Evolutionary conservation across 2,113 vertebrate genomes (phyloP).

Genomic region (Oophaga pumilio): DNA sequence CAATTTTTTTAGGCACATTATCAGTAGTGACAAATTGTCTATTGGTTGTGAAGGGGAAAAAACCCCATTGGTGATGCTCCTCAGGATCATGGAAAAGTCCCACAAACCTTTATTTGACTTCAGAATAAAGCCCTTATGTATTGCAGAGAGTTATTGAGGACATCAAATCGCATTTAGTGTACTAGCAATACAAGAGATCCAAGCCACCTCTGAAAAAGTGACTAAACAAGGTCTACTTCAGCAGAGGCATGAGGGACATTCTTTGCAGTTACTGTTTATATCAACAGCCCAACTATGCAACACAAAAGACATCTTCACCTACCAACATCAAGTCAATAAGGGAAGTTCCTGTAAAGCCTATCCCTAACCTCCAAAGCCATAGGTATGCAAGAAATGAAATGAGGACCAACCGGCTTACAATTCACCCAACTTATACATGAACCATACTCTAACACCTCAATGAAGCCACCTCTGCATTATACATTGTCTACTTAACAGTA

Average conservation of each 20-base stretch:
- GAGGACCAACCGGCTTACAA: constrained; percentile 60
- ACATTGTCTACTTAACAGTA: not conserved
- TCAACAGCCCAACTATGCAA: not conserved
- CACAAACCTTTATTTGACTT: too few species aligned
- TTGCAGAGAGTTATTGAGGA: not conserved
- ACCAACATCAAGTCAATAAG: not conserved
- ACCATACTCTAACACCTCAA: not conserved
- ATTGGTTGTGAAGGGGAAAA: too few species aligned
- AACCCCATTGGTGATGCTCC: too few species aligned
- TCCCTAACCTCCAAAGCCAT: constrained; percentile 49
- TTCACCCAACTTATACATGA: not conserved
- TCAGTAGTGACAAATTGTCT: too few species aligned
- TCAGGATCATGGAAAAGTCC: too few species aligned
- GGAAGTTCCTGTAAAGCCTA: constrained; percentile 15
- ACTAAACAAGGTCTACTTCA: not conserved
- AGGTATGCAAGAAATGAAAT: constrained; percentile 63
- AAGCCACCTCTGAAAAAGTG: not conserved
- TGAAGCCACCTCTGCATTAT: not conserved
- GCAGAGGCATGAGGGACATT: constrained; percentile 3
- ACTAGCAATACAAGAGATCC: not conserved
- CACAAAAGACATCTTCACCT: not conserved
- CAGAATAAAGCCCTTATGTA: not conserved
- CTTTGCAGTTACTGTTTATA: constrained; percentile 17
- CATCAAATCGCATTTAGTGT: not conserved
- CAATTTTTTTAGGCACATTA: too few species aligned